Evolutionary conservation across 1,140 invertebrate genomes (phyloP).

Genomic region (Brachionus koreanus): DNA sequence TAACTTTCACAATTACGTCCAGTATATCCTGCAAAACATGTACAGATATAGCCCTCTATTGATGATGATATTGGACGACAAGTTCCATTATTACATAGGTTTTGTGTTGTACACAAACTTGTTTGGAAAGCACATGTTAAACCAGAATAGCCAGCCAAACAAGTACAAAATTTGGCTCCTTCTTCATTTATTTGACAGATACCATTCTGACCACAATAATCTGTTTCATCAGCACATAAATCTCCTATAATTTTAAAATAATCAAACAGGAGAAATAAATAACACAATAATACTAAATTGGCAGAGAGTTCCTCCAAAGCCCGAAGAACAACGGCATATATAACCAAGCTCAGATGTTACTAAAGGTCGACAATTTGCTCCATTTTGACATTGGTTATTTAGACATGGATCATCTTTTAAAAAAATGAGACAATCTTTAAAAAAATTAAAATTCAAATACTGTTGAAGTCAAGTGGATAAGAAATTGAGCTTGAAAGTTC

Average conservation of each 20-base stretch:
- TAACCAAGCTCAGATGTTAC: not conserved
- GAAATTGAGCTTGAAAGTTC: not conserved
- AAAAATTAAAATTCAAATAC: not conserved
- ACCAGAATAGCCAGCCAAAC: not conserved
- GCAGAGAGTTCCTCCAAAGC: not conserved
- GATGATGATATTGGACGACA: not conserved
- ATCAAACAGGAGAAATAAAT: not conserved
- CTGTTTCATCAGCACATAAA: not conserved
- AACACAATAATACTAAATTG: not conserved
- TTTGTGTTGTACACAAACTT: not conserved
- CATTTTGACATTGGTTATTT: conserved; percentile 22
- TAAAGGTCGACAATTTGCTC: not conserved
- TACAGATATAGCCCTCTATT: not conserved
- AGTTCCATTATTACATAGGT: not conserved
- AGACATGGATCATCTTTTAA: conserved; percentile 18
- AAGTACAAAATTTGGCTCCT: not conserved
- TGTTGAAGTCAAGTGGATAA: not conserved
- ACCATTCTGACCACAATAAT: not conserved
- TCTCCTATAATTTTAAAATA: not conserved
- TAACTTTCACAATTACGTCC: conserved; percentile 7
- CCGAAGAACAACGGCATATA: not conserved
- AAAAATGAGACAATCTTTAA: not conserved
- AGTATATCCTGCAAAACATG: not conserved
- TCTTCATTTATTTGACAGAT: not conserved
- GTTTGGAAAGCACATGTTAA: not conserved